Conservation (phyloP, 2,113 vertebrate species). For the Anguilla rostrata region DNA sequence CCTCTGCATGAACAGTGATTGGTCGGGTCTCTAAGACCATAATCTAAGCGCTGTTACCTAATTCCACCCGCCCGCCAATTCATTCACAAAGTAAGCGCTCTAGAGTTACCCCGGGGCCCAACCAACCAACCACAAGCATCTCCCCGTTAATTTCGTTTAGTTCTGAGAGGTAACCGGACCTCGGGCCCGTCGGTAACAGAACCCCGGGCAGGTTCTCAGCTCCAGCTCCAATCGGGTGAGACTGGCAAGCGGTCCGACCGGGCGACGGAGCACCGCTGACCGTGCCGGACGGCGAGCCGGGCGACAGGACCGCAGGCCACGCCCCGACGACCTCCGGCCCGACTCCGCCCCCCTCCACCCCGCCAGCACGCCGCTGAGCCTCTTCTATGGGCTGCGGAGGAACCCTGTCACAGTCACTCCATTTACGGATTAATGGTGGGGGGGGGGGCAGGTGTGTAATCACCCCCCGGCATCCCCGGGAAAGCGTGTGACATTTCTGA, state of each 20-base stretch:
- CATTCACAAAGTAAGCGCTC: conserved; percentile 26
- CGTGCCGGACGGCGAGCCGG: neutral
- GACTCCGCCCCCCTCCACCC: neutral
- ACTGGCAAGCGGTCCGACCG: neutral
- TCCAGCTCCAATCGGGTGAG: neutral
- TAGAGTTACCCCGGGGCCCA: conserved; percentile 19
- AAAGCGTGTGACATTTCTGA: conserved; percentile 1
- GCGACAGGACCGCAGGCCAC: neutral
- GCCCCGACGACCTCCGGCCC: too few species aligned
- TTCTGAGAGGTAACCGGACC: conserved; percentile 40
- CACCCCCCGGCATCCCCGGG: neutral
- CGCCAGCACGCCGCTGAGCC: neutral
- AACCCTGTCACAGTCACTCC: neutral
- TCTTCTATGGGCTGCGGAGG: too few species aligned
- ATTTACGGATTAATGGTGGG: neutral
- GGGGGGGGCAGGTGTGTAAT: neutral
- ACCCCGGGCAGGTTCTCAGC: neutral
- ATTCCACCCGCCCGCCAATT: conserved; percentile 21
- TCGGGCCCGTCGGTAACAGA: conserved; percentile 22
- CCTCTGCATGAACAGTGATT: neutral
- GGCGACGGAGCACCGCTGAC: neutral
- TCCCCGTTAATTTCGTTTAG: conserved; percentile 37
- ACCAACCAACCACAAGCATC: conserved; percentile 36
- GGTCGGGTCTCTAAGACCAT: neutral
- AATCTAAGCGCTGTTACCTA: neutral